Evolutionary conservation across 2,113 vertebrate genomes (phyloP).

Genomic region (Sterna hirundo): DNA sequence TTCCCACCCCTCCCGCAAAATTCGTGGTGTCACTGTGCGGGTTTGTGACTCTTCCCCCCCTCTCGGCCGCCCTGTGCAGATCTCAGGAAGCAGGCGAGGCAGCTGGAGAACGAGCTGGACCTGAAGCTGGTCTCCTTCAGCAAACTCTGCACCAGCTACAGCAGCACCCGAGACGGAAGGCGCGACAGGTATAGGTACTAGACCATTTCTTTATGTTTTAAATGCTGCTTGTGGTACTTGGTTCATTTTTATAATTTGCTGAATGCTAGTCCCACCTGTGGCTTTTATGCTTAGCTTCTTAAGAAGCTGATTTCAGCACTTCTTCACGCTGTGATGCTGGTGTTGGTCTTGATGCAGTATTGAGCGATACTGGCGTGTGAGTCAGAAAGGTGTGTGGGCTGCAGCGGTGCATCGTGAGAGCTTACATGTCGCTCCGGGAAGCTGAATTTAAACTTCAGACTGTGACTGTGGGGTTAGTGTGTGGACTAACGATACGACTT

Average conservation of each 20-base stretch:
- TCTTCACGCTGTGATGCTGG: not conserved
- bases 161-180: slow-evolving; percentile 84
- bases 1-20: no score
- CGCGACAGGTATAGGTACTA: slow-evolving; percentile 92
- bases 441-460: not conserved
- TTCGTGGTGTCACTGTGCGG: not conserved
- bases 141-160: slow-evolving; percentile 95
- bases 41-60: not conserved
- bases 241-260: accelerated
- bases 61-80: slow-evolving; percentile 72
- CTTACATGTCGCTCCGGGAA: accelerated
- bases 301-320: accelerated
- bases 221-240: not conserved
- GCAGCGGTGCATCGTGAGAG: not conserved
- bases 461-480: accelerated
- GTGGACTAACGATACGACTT: accelerated
- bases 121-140: slow-evolving; percentile 98
- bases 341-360: not conserved
- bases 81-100: slow-evolving; percentile 95
- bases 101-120: slow-evolving; percentile 97
- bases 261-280: not conserved
- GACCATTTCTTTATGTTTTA: slow-evolving; percentile 35
- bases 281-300: not conserved
- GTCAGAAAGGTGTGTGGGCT: not conserved
- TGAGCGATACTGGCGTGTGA: accelerated